These are phyloP conservation scores for Apodemia zela DNA, from an alignment of 2,888 invertebrate species.

Conservation along the genomic window DNA sequence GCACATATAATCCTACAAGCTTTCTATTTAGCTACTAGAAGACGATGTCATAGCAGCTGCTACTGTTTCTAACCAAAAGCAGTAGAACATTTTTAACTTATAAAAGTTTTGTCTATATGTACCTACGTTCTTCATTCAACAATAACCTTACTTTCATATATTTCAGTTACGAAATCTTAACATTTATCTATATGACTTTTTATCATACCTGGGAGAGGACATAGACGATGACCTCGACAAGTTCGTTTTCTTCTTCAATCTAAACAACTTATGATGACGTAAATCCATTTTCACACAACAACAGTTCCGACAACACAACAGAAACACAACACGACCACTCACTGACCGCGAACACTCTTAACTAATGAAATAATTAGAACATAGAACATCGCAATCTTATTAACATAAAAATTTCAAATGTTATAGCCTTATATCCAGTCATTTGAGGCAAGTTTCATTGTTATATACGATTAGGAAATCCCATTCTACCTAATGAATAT, in stretches of 20 bases:
- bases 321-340: conserved; percentile 59
- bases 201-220: conserved; percentile 63
- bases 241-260: conserved; percentile 51
- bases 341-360: conserved; percentile 52
- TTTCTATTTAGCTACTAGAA: too few species aligned
- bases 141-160: conserved; percentile 7
- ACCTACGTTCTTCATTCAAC: background rate
- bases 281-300: conserved; percentile 60
- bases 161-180: background rate
- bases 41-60: too few species aligned
- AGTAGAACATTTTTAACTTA: too few species aligned
- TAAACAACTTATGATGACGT: conserved; percentile 56
- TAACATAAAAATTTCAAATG: conserved; percentile 77
- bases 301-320: conserved; percentile 29
- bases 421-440: conserved; percentile 61
- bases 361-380: conserved; percentile 70
- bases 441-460: conserved; percentile 59
- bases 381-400: conserved; percentile 65
- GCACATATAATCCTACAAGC: too few species aligned
- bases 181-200: background rate
- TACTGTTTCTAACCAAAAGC: too few species aligned
- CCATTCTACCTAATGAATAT: conserved; percentile 46
- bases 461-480: conserved; percentile 47
- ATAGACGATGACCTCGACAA: conserved; percentile 60
- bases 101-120: background rate